Evolutionary conservation across 2,113 vertebrate genomes (phyloP), one percentile per base, ranked within the genome.

Genomic region (Danio rerio): DNA sequence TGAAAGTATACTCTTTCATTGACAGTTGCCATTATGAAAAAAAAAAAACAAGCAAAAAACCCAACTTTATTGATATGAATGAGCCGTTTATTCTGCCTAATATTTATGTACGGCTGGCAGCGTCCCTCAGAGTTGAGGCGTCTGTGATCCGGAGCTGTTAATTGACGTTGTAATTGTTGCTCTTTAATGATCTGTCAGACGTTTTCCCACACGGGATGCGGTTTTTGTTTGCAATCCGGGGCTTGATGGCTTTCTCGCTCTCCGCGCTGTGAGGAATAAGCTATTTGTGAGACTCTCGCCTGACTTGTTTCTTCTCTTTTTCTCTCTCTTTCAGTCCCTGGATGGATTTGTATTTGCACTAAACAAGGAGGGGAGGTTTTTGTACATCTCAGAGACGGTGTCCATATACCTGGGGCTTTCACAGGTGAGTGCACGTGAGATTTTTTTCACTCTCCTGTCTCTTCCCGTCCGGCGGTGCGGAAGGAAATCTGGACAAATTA

Each of bases 341-440:
- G 98, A 99, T 93, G 98, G 97, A 91, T 99, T 99, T 92, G 96
- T 99, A 94, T 99, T 99, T 98, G 97, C 97, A 96, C 96, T 99
- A 96, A 99, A 99, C 94, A 97, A 98, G 93, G 98, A 99, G 93
- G 97, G 97, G 92, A 96, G 96, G 88, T 99, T 99, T 96, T 95
- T 99, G 86, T 99, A 99, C 95, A 99, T 99, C 95, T 99, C 98
- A 0, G 98, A 99, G 95, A 99, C 98, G 5, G 98, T 99, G 88
- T 99, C 98, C 94, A 99, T 99, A 93, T 99, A 99, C 94, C 95
- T 99, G 93, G 98, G 98, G 80, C 95, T 99, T 91, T 99, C 98
- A 76, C 97, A 99, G 96, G 98, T 99, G 93, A 96, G 96, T 94
- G 85, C 12, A 4, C 16, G 18, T 56, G 12, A 82, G 55, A 75